Conservation (phyloP, 2,797 vertebrate genomes). For the Erpetoichthys calabaricus region DNA sequence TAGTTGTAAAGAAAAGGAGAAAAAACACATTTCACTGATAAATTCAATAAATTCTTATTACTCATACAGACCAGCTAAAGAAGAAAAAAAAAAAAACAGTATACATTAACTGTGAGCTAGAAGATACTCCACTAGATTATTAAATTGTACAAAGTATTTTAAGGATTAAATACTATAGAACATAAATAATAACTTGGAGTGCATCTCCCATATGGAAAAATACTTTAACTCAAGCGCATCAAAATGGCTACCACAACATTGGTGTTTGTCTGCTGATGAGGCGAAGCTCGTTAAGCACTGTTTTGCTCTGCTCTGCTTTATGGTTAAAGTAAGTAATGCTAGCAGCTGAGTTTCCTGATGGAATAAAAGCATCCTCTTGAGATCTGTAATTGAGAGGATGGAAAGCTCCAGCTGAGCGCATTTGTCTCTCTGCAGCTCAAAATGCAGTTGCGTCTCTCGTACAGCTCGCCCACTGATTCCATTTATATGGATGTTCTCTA, state of each 20-base stretch:
- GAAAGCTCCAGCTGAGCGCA: neutral
- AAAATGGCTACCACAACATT: neutral
- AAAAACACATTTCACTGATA: too few relatives aligned
- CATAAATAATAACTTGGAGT: too few relatives aligned
- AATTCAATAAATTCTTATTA: neutral
- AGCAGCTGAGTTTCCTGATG: constrained; percentile 4
- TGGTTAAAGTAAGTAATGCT: neutral
- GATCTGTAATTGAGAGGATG: constrained; percentile 3
- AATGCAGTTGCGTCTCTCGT: neutral
- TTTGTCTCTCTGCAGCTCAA: neutral
- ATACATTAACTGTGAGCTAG: too few relatives aligned
- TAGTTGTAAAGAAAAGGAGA: too few relatives aligned
- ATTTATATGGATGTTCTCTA: too few relatives aligned
- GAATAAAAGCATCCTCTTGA: neutral
- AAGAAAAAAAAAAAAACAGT: neutral
- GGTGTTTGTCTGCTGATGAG: neutral
- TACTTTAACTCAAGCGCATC: neutral
- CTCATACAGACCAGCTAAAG: neutral
- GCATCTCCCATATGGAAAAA: too few relatives aligned
- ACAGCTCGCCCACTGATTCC: too few relatives aligned
- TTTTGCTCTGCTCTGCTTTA: constrained; percentile 1
- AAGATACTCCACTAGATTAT: too few relatives aligned
- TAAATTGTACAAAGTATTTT: too few relatives aligned
- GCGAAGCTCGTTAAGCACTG: neutral
- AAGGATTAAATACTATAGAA: too few relatives aligned